These are phyloP conservation scores for Chaetorhynchus papuensis DNA, from an alignment of 2,113 vertebrate species.

Conservation along the genomic window DNA sequence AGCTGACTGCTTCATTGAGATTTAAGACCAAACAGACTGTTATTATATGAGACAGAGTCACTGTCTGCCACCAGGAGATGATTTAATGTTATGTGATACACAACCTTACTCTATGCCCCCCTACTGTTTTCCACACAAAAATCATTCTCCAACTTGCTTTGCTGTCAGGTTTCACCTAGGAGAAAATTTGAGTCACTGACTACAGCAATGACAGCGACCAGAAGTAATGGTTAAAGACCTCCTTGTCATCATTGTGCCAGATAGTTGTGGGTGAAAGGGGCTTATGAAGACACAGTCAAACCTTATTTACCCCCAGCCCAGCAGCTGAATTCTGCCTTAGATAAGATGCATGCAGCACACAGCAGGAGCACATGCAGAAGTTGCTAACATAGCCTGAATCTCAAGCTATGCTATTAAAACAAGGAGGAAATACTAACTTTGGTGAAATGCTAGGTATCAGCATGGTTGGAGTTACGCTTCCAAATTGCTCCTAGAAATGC, in stretches of 20 bases:
- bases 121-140: conserved; percentile 49
- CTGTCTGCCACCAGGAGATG: conserved; percentile 61
- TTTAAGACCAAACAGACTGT: conserved; percentile 29
- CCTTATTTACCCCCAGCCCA: not conserved
- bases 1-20: conserved; percentile 38
- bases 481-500: not conserved
- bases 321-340: not conserved
- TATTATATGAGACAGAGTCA: conserved; percentile 59
- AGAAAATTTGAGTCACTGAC: conserved; percentile 39
- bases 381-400: not conserved
- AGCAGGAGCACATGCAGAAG: not conserved
- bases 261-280: not conserved
- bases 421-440: not conserved
- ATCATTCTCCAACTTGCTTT: conserved; percentile 28
- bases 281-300: not conserved
- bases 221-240: conserved; percentile 42
- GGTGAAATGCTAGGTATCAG: not conserved
- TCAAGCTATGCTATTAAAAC: not conserved
- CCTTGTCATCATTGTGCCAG: not conserved
- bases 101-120: conserved; percentile 44
- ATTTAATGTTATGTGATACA: conserved; percentile 63
- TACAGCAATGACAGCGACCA: conserved; percentile 33
- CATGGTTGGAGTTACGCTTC: not conserved
- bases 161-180: conserved; percentile 48
- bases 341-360: not conserved